Evolutionary conservation across 2,797 vertebrate genomes (phyloP).

Genomic region (Coracias cyanogaster): DNA sequence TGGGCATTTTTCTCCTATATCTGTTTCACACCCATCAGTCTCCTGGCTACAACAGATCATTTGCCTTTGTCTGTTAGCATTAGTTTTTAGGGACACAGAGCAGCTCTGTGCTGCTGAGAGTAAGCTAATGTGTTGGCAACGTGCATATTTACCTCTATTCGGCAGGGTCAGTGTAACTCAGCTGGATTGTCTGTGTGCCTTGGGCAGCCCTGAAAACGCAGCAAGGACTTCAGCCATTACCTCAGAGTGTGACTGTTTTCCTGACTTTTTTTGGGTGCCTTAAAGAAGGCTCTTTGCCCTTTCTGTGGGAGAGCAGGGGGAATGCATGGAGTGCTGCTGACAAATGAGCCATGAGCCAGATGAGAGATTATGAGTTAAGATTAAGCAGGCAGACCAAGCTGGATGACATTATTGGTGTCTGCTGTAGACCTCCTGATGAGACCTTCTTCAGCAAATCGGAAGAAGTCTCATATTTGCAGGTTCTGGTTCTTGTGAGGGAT

Average conservation of each 20-base stretch:
- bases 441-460: not conserved
- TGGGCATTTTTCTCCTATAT: not conserved
- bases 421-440: not conserved
- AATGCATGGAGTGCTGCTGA: rapidly evolving
- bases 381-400: not conserved
- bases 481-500: not conserved
- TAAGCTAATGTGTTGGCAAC: not conserved
- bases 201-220: not conserved
- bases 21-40: not conserved
- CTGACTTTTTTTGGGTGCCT: not conserved
- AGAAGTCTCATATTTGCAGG: not conserved
- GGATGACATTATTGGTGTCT: not conserved
- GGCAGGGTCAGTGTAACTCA: rapidly evolving
- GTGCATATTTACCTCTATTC: not conserved
- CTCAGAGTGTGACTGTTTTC: not conserved
- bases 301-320: not conserved
- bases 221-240: not conserved
- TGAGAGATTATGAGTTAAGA: not conserved
- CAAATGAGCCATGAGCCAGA: not conserved
- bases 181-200: not conserved
- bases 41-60: not conserved
- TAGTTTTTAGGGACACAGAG: not conserved
- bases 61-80: not conserved
- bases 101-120: not conserved
- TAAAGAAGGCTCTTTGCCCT: not conserved